Base-by-base conservation (phyloP, 2,888 invertebrate species). In the Cordilura impudica region DNA sequence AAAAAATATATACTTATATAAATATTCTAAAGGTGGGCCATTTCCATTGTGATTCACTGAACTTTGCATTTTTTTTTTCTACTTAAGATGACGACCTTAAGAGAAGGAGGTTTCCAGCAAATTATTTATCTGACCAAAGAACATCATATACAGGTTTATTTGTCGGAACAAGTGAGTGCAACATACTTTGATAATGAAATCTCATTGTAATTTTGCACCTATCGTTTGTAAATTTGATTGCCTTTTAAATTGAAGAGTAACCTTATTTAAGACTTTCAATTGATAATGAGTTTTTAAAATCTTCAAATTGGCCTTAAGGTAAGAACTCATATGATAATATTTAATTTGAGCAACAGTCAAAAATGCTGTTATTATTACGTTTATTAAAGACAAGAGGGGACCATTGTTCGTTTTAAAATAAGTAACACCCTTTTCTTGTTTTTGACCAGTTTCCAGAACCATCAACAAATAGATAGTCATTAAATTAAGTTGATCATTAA, bases 171-270 rank as follows among this genome's bases (percentile, higher is more conserved):
- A n/a, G n/a, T n/a, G n/a, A n/a, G n/a, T n/a, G n/a, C n/a, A n/a
- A n/a, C n/a, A n/a, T n/a, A 39, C 54, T 53, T 61, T 23, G 12
- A 0, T 35, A 49, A 65, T 21, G 29, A 58, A 49, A 45, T 73
- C 29, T 73, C 58, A 58, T 58, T 73, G 69, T n/a, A 53, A 21
- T 67, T 47, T 21, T 10, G 51, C 63, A 63, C 56, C 63, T 69
- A 61, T 53, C 60, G 45, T 39, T 51, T 58, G 7, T 21, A 18
- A 2, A 35, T 10, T 21, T 14, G n/a, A n/a, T 26, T 23, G 5
- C 14, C 23, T 21, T 51, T 51, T 12, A 21, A 49, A 19, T 21
- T 49, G 1, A 51, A 51, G n/a, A 12, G 5, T 7, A 51, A 7
- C 4, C 21, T 18, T 45, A n/a, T 21, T n/a, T 43, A 60, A 51